Percentiles rank a stretch among this genome's conserved stretches.
Conservation (phyloP, 2,888 invertebrate genomes). For the Drosophila suboccidentalis region DNA sequence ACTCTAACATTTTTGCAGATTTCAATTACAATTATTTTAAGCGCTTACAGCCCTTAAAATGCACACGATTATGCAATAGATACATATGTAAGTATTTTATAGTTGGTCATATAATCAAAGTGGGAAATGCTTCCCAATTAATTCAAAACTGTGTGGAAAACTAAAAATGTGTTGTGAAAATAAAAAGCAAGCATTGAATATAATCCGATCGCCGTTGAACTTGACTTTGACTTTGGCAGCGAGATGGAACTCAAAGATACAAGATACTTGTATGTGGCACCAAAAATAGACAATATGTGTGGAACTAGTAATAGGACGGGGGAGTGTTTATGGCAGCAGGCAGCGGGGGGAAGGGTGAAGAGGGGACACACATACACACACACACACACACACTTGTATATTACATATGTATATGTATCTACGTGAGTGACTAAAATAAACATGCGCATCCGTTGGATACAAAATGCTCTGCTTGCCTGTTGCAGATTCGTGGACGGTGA, state of each 20-base stretch:
- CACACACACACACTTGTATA: conserved; percentile 21
- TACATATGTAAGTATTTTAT: conserved; percentile 12
- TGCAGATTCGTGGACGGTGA: conserved; percentile 62
- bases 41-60: not conserved
- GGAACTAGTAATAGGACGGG: conserved; percentile 31
- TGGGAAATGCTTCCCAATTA: conserved; percentile 20
- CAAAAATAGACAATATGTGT: conserved; percentile 63
- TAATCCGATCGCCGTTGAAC: conserved; percentile 69
- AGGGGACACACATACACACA: conserved; percentile 30
- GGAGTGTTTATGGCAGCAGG: not conserved
- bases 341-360: not conserved
- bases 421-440: conserved; percentile 74
- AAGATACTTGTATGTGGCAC: conserved; percentile 22
- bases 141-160: conserved; percentile 16
- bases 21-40: not conserved
- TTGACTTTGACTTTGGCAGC: conserved; percentile 69
- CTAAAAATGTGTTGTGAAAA: conserved; percentile 26
- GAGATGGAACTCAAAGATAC: conserved; percentile 13
- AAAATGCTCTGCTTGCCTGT: conserved; percentile 25
- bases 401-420: conserved; percentile 1
- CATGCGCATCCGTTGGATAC: conserved; percentile 77
- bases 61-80: not conserved
- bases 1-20: not conserved
- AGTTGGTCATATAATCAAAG: conserved; percentile 19
- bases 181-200: conserved; percentile 7